phyloP scores from a whole-genome alignment of 2,113 vertebrate species.

The Nesoenas mayeri region DNA sequence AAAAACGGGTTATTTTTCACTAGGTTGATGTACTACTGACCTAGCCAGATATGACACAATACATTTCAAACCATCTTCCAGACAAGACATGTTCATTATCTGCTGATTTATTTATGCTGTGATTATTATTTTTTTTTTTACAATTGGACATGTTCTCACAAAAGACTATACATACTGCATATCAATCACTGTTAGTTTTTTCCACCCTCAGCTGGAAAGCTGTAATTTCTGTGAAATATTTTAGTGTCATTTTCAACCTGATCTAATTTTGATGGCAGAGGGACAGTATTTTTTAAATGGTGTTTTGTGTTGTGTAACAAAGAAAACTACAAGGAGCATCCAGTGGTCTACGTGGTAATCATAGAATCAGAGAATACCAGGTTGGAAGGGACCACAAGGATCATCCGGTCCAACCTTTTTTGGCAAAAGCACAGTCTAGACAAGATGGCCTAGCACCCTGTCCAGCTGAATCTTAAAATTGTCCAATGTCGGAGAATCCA shows the following conservation, averaged over 20 bases:
- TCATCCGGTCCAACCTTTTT: no score
- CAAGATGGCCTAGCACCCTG: no score
- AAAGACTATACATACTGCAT: neutral
- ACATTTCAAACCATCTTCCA: neutral
- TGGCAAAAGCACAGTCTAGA: no score
- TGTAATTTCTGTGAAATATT: neutral
- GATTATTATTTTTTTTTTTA: neutral
- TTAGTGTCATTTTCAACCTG: neutral
- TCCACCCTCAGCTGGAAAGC: neutral
- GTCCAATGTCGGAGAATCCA: no score
- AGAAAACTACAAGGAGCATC: neutral
- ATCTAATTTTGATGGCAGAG: neutral
- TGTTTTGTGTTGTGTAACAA: neutral
- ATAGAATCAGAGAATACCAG: no score
- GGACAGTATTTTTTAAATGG: neutral
- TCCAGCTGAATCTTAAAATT: no score
- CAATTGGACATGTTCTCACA: neutral
- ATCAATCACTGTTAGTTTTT: neutral
- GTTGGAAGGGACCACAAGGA: no score
- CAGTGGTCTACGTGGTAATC: neutral
- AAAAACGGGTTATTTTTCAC: neutral
- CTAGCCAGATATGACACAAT: constrained; percentile 6
- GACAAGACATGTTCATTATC: constrained; percentile 19
- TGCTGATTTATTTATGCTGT: constrained; percentile 8
- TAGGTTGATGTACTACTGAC: neutral